Conservation (phyloP, 1,140 invertebrate species). For the Drosophila ercepeae region DNA sequence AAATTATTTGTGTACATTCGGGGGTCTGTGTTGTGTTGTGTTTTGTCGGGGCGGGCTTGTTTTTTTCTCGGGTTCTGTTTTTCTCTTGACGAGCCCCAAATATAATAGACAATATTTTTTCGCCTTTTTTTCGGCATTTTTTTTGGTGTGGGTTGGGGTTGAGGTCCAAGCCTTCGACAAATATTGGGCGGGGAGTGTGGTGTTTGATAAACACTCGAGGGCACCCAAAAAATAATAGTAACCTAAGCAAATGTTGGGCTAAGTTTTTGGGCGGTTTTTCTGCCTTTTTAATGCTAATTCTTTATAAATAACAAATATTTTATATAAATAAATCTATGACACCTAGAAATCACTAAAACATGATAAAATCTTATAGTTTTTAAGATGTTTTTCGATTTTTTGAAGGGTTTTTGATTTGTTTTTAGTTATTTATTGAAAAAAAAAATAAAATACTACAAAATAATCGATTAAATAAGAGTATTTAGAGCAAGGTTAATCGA, state of each 20-base stretch:
- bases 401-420: too few species aligned
- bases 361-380: too few species aligned
- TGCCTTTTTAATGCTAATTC: too few species aligned
- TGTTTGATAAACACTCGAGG: slow-evolving; percentile 15
- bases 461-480: too few species aligned
- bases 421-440: too few species aligned
- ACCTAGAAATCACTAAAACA: too few species aligned
- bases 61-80: slow-evolving; percentile 33
- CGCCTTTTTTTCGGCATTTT: neutral
- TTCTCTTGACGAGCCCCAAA: slow-evolving; percentile 37
- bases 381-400: too few species aligned
- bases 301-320: too few species aligned
- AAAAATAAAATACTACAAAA: too few species aligned
- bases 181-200: slow-evolving; percentile 24
- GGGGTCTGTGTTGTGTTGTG: slow-evolving; percentile 1
- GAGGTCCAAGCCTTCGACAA: slow-evolving; percentile 37
- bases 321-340: too few species aligned
- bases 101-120: slow-evolving; percentile 17
- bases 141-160: neutral
- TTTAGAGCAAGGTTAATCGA: too few species aligned
- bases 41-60: slow-evolving; percentile 21
- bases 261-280: neutral
- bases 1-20: slow-evolving; percentile 47
- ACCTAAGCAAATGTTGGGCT: neutral
- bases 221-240: neutral